Conservation (phyloP, 2,113 vertebrate genomes). For the Ctenomys sociabilis region DNA sequence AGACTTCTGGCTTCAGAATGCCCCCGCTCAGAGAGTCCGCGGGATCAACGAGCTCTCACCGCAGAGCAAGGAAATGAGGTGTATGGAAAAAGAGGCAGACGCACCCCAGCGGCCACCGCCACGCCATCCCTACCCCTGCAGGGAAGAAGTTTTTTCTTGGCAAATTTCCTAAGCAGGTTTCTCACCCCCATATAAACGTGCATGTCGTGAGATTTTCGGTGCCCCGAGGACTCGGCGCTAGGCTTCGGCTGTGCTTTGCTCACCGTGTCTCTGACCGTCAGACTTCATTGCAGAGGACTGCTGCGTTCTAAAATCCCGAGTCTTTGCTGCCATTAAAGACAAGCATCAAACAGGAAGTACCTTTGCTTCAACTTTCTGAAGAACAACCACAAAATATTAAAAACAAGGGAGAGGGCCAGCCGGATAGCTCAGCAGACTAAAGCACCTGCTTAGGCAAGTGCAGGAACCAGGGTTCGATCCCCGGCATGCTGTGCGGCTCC, state of each 20-base stretch:
- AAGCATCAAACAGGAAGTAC: not conserved
- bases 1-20: not conserved
- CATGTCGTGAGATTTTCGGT: not conserved
- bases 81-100: not conserved
- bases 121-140: too few species aligned
- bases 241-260: not conserved
- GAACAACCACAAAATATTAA: fast-evolving
- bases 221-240: not conserved
- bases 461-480: too few species aligned
- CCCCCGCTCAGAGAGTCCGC: too few species aligned
- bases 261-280: not conserved
- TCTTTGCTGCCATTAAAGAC: not conserved
- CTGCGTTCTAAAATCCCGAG: not conserved
- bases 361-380: not conserved
- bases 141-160: not conserved
- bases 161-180: not conserved
- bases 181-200: not conserved
- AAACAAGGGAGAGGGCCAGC: not conserved
- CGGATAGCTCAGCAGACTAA: too few species aligned
- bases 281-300: not conserved
- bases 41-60: not conserved
- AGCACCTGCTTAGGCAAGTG: too few species aligned
- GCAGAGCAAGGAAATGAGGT: not conserved
- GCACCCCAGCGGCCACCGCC: fast-evolving
- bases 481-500: too few species aligned